Conservation (phyloP, 2,113 vertebrate species). For the Spheniscus mendiculus region DNA sequence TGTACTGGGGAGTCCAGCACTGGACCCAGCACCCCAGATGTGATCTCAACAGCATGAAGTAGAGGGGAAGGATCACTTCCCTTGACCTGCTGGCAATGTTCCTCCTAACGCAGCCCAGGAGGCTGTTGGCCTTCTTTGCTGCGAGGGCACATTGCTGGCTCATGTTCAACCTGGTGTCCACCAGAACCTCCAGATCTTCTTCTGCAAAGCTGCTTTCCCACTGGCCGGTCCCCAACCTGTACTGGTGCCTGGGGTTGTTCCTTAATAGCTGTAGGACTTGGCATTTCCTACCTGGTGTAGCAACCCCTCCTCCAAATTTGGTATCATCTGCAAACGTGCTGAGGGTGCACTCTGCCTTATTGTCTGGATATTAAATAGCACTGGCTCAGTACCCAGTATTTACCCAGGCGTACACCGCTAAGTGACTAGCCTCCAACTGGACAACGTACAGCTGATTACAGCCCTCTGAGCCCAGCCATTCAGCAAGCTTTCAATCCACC, state of each 20-base stretch:
- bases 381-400: not conserved
- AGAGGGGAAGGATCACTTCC: not conserved
- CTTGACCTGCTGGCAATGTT: not conserved
- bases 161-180: not conserved
- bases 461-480: not conserved
- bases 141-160: not conserved
- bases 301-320: not conserved
- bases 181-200: not conserved
- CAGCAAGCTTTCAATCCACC: not conserved
- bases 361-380: not conserved
- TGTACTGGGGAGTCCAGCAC: not conserved
- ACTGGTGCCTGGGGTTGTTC: not conserved
- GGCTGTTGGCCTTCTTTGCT: not conserved
- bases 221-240: not conserved
- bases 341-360: not conserved
- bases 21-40: not conserved
- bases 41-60: not conserved
- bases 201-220: not conserved
- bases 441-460: not conserved
- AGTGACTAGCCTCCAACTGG: not conserved
- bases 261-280: not conserved
- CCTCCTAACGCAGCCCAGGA: not conserved
- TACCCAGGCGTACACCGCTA: accelerated
- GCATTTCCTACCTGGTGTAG: not conserved
- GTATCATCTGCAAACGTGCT: accelerated